Percentiles rank a stretch among this genome's conserved stretches.
phyloP scores from a whole-genome alignment of 1,140 invertebrate species.

The Drosophila kanapiae region DNA sequence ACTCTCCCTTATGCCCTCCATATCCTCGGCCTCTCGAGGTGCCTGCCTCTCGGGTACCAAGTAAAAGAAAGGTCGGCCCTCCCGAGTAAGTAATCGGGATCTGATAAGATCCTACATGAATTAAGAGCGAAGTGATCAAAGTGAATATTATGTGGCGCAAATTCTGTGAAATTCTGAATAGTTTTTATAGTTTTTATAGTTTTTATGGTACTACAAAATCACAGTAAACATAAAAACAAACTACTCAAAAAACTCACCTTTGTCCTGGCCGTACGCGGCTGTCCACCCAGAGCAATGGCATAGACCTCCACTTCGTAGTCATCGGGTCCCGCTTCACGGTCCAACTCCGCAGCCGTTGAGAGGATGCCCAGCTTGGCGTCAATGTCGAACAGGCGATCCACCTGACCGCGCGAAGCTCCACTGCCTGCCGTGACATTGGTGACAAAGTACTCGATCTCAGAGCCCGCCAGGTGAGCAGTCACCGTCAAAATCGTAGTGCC shows the following conservation, averaged over 20 bases:
- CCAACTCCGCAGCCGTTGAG: slow-evolving; percentile 93
- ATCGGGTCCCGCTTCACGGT: slow-evolving; percentile 93
- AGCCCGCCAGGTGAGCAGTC: slow-evolving; percentile 87
- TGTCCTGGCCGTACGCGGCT: slow-evolving; percentile 90
- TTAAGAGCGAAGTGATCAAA: slow-evolving; percentile 24
- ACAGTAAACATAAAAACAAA: not conserved
- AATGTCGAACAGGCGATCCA: slow-evolving; percentile 94
- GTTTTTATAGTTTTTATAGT: too few relatives aligned
- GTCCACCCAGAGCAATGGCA: slow-evolving; percentile 89
- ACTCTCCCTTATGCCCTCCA: not conserved
- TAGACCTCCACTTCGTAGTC: slow-evolving; percentile 93
- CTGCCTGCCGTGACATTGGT: slow-evolving; percentile 92
- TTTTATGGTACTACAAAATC: not conserved
- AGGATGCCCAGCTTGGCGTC: slow-evolving; percentile 95
- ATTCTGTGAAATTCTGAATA: not conserved
- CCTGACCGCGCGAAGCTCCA: slow-evolving; percentile 85
- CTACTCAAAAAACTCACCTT: slow-evolving; percentile 89
- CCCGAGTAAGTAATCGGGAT: slow-evolving; percentile 28
- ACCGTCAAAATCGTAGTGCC: slow-evolving; percentile 94
- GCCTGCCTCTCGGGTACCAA: not conserved
- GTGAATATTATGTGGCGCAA: slow-evolving; percentile 9
- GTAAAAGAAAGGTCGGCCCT: slow-evolving; percentile 25
- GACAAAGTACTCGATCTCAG: slow-evolving; percentile 95
- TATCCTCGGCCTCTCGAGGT: not conserved
- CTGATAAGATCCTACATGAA: slow-evolving; percentile 22